Evolutionary conservation across 2,888 invertebrate species (phyloP).

Genomic region (Pocota personata): DNA sequence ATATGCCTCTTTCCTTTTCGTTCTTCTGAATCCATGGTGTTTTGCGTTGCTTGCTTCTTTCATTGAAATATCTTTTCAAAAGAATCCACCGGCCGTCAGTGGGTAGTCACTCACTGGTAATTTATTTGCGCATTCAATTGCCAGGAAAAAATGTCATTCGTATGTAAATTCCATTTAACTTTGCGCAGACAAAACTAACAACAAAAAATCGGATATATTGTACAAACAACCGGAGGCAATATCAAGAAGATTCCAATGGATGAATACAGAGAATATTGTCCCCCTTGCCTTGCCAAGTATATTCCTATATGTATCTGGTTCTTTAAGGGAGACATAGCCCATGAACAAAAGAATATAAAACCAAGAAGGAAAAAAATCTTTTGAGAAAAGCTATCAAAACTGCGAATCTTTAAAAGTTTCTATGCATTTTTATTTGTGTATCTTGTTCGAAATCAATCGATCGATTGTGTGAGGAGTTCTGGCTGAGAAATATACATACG

Average conservation of each 20-base stretch:
- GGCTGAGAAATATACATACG: too few species aligned
- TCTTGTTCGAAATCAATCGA: conserved; percentile 16
- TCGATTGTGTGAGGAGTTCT: conserved; percentile 1
- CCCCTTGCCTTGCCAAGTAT: conserved; percentile 10
- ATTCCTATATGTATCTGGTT: background rate
- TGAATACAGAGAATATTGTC: conserved; percentile 8
- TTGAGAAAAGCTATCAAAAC: conserved; percentile 23
- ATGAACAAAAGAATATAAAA: background rate
- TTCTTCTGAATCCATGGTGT: background rate
- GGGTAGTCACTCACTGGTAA: conserved; percentile 76
- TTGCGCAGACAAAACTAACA: conserved; percentile 1
- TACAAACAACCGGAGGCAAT: background rate
- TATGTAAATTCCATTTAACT: conserved; percentile 58
- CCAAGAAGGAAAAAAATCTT: background rate
- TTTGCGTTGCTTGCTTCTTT: background rate
- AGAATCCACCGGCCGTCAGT: conserved; percentile 70
- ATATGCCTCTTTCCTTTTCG: conserved; percentile 8
- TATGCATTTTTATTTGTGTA: conserved; percentile 20
- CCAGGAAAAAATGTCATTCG: conserved; percentile 74
- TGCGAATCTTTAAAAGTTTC: conserved; percentile 3
- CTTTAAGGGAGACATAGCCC: background rate
- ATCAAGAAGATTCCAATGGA: background rate
- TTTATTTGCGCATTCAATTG: conserved; percentile 82
- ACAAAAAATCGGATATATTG: background rate
- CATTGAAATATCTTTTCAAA: conserved; percentile 44